phyloP scores from a whole-genome alignment of 2,797 vertebrate genomes.

The Prionace glauca region DNA sequence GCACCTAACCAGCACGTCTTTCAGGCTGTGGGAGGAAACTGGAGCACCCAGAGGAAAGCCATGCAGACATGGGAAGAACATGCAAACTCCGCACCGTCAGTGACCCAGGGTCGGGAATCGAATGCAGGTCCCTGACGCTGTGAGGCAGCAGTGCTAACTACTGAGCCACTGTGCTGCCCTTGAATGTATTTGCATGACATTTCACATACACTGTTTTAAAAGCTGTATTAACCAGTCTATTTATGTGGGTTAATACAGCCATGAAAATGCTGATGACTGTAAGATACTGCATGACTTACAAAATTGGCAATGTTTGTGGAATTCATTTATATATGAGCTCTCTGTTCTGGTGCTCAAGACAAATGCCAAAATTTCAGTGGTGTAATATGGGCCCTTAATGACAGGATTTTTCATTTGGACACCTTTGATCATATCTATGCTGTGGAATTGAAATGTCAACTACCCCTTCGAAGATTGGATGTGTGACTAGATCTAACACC shows the following conservation, averaged over 20 bases:
- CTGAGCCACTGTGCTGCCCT: too few relatives aligned
- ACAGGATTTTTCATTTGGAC: neutral
- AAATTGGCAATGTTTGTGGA: slow-evolving; percentile 15
- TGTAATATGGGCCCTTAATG: neutral
- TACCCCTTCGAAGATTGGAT: neutral
- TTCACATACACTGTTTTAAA: neutral
- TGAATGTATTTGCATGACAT: neutral
- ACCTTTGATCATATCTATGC: slow-evolving; percentile 9
- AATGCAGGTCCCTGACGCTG: too few relatives aligned
- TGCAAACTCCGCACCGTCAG: too few relatives aligned
- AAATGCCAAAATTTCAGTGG: slow-evolving; percentile 22
- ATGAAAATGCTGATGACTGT: neutral
- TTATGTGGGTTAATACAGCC: neutral
- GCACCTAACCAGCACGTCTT: too few relatives aligned
- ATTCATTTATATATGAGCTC: neutral
- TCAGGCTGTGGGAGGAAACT: too few relatives aligned
- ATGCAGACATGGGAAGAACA: too few relatives aligned
- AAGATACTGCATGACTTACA: neutral
- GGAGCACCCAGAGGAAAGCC: too few relatives aligned
- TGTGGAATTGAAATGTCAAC: slow-evolving; percentile 30
- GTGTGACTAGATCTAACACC: neutral
- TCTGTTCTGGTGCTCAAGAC: neutral
- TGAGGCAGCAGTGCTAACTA: too few relatives aligned
- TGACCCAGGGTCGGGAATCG: too few relatives aligned
- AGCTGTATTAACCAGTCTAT: neutral